phyloP scores from a whole-genome alignment of 2,113 vertebrate genomes.

The Menidia beryllina region DNA sequence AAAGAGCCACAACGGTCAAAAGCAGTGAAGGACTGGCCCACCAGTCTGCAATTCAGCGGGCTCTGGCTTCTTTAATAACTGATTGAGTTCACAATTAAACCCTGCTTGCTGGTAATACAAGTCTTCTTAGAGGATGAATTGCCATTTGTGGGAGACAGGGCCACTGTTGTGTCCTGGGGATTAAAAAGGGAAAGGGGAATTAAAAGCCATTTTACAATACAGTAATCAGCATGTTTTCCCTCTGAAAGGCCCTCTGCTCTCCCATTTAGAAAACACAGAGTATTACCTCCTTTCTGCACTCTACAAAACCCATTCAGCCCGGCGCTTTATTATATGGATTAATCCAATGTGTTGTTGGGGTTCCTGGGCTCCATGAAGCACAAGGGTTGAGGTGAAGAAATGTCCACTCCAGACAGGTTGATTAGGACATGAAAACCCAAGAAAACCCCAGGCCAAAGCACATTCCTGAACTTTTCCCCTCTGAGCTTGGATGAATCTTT shows the following conservation, averaged over 20 bases:
- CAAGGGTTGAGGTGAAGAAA: conserved; percentile 69
- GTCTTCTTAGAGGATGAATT: conserved; percentile 82
- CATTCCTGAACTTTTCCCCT: conserved; percentile 22
- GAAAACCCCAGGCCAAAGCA: conserved; percentile 41
- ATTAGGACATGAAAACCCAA: conserved; percentile 71
- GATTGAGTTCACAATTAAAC: conserved; percentile 87
- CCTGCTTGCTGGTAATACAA: conserved; percentile 79
- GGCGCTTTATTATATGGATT: conserved; percentile 82
- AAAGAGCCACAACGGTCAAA: conserved; percentile 80
- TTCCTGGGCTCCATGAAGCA: conserved; percentile 63
- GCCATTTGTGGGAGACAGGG: conserved; percentile 81
- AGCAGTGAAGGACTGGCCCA: conserved; percentile 80
- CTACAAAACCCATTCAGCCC: conserved; percentile 81
- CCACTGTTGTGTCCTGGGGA: conserved; percentile 83
- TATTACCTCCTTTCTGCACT: conserved; percentile 75
- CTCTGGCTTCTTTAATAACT: conserved; percentile 83
- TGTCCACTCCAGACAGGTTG: conserved; percentile 73
- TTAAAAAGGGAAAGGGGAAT: conserved; percentile 86
- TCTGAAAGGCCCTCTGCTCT: conserved; percentile 81
- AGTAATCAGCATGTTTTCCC: conserved; percentile 89
- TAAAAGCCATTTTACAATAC: conserved; percentile 89
- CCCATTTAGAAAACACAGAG: conserved; percentile 84
- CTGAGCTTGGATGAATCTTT: neutral
- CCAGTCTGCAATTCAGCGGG: conserved; percentile 77
- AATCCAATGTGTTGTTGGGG: conserved; percentile 75